Conservation (phyloP, 2,113 vertebrate genomes). For the Seriola quinqueradiata region DNA sequence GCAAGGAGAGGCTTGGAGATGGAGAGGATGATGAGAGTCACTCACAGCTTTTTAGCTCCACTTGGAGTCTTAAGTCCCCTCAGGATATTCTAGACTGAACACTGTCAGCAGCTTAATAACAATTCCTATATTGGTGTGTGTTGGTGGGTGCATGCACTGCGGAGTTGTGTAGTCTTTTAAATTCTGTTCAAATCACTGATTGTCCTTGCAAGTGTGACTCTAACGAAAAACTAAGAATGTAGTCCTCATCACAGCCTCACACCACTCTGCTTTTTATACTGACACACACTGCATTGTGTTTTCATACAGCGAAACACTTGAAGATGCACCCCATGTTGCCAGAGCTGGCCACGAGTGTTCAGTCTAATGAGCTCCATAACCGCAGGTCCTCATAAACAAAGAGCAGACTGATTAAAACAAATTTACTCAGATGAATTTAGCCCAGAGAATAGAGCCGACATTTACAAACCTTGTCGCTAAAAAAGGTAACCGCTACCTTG, state of each 20-base stretch:
- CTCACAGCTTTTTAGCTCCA: conserved; percentile 32
- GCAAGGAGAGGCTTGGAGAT: neutral
- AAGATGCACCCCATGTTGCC: neutral
- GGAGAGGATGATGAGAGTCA: conserved; percentile 33
- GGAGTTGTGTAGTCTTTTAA: conserved; percentile 23
- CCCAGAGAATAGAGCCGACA: neutral
- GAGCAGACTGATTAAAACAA: conserved; percentile 19
- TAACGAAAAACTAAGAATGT: conserved; percentile 36
- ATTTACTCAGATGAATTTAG: neutral
- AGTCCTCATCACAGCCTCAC: conserved; percentile 30
- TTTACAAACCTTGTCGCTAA: neutral
- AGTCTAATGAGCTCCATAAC: conserved; percentile 30
- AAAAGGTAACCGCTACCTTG: neutral
- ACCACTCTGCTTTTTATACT: conserved; percentile 7
- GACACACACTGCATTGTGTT: neutral
- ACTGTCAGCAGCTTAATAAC: conserved; percentile 8
- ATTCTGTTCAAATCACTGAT: conserved; percentile 32
- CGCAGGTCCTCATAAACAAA: conserved; percentile 25
- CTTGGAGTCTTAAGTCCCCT: conserved; percentile 23
- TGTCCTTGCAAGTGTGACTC: conserved; percentile 23
- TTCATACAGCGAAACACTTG: conserved; percentile 1
- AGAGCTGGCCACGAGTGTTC: neutral
- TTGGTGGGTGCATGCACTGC: neutral
- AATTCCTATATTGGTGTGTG: neutral
- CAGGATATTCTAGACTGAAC: conserved; percentile 3